Base-by-base conservation (phyloP, 2,113 vertebrate genomes). In the Ceratotherium simum region DNA sequence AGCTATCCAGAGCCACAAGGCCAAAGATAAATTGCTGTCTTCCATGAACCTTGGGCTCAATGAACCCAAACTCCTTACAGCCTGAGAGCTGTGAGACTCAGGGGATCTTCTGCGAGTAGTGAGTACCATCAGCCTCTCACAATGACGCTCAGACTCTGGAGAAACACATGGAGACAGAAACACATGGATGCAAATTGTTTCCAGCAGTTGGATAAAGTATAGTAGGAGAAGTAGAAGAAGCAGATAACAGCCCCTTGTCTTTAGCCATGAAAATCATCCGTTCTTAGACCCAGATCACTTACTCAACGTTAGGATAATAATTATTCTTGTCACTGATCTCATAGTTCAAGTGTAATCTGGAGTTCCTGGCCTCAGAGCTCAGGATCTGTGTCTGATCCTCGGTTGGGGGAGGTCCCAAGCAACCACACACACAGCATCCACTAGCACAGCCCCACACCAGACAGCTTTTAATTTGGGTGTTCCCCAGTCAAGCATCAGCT, bases 301-400 rank as follows among this genome's bases (percentile, higher is more conserved):
- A 96, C 94, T 94, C 46, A 91, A 85, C 87, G 70, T 81, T n/a
- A 96, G 58, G 25, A 97, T 65, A 81, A 97, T 0, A 42, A 54
- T 21, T 12, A 48, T 48, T 48, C 48, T 10, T 48, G 48, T 48
- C 48, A 8, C 48, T 48, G 48, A 10, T 48, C 48, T 48, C 48
- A 48, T 48, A 48, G 7, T 48, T 48, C 48, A 48, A 48, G 48
- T 48, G 48, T 10, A 48, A 48, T 48, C 48, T 48, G 48, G 48
- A 10, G 48, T 48, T 48, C 48, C 48, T 9, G 48, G 48, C 48
- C 5, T 33, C 86, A 73, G 95, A 91, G 48, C 39, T 92, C 56
- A 90, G 56, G 56, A 16, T 64, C 31, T 48, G 48, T 48, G 48
- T 48, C 48, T 48, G 48, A 48, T 48, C 48, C 10, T 48, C 7